Evolutionary conservation across 2,113 vertebrate species (phyloP).

Genomic region (Butorides virescens): DNA sequence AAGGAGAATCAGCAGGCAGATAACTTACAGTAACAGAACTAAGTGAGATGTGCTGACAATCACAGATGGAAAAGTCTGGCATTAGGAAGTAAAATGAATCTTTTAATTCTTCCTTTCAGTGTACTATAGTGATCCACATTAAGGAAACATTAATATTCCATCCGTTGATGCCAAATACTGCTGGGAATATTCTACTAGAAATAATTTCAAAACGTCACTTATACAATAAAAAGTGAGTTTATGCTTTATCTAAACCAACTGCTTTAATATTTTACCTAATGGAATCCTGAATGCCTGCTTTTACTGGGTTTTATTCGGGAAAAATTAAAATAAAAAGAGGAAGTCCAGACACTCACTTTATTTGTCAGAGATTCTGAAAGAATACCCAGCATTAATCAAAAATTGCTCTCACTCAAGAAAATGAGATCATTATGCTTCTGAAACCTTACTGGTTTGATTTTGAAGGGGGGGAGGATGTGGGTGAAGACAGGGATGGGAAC

Average conservation of each 20-base stretch:
- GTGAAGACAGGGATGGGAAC: neutral
- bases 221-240: slow-evolving; percentile 1
- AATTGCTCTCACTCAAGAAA: neutral
- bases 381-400: neutral
- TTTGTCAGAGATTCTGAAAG: neutral
- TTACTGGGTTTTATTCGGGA: neutral
- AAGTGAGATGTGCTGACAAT: slow-evolving; percentile 36
- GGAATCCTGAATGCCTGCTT: neutral
- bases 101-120: slow-evolving; percentile 16
- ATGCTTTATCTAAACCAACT: slow-evolving; percentile 1
- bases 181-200: slow-evolving; percentile 29
- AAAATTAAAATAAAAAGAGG: neutral
- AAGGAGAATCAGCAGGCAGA: slow-evolving; percentile 64
- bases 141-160: slow-evolving; percentile 28
- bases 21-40: slow-evolving; percentile 35
- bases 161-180: slow-evolving; percentile 14
- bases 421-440: neutral
- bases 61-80: slow-evolving; percentile 54
- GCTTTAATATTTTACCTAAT: neutral
- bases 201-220: neutral
- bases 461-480: neutral
- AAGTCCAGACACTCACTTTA: neutral
- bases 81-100: slow-evolving; percentile 12
- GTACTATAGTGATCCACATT: neutral
- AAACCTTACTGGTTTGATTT: neutral